These are phyloP conservation scores for Antheraea yamamai DNA, from an alignment of 2,888 invertebrate species.

Conservation along the genomic window DNA sequence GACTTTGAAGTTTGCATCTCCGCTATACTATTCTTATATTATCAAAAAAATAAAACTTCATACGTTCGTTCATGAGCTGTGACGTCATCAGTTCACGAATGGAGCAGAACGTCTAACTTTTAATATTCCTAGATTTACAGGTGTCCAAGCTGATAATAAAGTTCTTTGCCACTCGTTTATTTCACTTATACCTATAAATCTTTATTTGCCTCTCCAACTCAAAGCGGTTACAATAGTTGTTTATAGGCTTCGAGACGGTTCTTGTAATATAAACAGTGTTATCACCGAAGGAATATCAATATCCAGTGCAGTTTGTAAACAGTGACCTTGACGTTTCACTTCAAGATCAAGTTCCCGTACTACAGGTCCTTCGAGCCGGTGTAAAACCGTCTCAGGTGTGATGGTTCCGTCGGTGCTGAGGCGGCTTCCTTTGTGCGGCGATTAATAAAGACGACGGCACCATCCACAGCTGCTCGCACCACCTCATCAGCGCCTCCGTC, in stretches of 20 bases:
- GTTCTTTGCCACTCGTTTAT: background rate
- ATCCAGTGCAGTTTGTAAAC: constrained; percentile 14
- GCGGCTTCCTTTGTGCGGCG: constrained; percentile 81
- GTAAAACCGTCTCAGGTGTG: constrained; percentile 52
- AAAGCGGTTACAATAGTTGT: background rate
- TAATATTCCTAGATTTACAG: background rate
- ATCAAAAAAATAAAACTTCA: background rate
- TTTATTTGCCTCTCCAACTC: background rate
- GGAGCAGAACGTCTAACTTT: background rate
- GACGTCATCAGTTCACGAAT: background rate
- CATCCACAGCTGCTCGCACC: constrained; percentile 89
- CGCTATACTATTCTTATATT: background rate
- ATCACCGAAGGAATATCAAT: background rate
- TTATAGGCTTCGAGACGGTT: background rate
- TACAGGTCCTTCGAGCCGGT: constrained; percentile 20
- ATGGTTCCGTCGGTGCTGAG: constrained; percentile 57
- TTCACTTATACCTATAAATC: background rate
- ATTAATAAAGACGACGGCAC: constrained; percentile 86
- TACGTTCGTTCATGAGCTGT: background rate
- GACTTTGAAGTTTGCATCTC: background rate
- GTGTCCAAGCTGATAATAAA: background rate
- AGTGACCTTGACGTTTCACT: constrained; percentile 30
- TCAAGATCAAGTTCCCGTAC: constrained; percentile 25
- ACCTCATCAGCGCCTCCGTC: constrained; percentile 91
- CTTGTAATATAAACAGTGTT: background rate